Evolutionary conservation across 1,140 invertebrate genomes (phyloP).

Genomic region (Danaus plexippus): DNA sequence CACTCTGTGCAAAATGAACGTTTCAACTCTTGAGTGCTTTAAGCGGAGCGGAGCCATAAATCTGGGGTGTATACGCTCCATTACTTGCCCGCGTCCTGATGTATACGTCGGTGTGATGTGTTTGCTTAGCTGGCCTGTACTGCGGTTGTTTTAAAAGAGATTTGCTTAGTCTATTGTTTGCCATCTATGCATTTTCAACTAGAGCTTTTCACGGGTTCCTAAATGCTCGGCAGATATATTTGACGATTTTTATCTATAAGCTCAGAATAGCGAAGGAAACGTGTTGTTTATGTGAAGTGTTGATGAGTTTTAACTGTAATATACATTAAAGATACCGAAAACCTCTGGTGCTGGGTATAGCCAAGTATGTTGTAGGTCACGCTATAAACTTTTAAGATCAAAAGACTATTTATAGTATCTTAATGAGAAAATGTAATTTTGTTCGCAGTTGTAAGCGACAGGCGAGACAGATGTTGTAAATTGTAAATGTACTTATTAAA

Average conservation of each 20-base stretch:
- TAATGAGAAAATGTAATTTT: slow-evolving; percentile 10
- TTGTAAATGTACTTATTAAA: slow-evolving; percentile 23
- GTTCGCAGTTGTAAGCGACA: slow-evolving; percentile 16
- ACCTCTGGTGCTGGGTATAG: neutral
- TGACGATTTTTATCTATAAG: slow-evolving; percentile 3
- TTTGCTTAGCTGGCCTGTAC: slow-evolving; percentile 30
- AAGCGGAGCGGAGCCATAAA: slow-evolving; percentile 43
- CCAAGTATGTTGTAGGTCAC: neutral
- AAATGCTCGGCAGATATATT: neutral
- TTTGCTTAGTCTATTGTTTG: slow-evolving; percentile 19
- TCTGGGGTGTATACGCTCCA: slow-evolving; percentile 49
- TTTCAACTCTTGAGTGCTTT: slow-evolving; percentile 42
- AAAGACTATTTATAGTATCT: neutral
- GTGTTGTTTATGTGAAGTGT: too few relatives aligned
- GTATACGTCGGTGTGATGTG: slow-evolving; percentile 23
- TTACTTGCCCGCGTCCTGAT: slow-evolving; percentile 40
- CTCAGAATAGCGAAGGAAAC: neutral
- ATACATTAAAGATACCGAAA: too few relatives aligned
- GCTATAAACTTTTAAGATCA: too few relatives aligned
- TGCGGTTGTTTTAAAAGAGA: slow-evolving; percentile 21
- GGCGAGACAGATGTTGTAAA: slow-evolving; percentile 17
- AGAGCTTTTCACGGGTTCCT: neutral
- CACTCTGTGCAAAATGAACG: slow-evolving; percentile 34
- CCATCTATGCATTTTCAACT: slow-evolving; percentile 10
- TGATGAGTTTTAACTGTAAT: too few relatives aligned